Conservation (phyloP, 2,797 vertebrate genomes). For the Buphagus erythrorhynchus region DNA sequence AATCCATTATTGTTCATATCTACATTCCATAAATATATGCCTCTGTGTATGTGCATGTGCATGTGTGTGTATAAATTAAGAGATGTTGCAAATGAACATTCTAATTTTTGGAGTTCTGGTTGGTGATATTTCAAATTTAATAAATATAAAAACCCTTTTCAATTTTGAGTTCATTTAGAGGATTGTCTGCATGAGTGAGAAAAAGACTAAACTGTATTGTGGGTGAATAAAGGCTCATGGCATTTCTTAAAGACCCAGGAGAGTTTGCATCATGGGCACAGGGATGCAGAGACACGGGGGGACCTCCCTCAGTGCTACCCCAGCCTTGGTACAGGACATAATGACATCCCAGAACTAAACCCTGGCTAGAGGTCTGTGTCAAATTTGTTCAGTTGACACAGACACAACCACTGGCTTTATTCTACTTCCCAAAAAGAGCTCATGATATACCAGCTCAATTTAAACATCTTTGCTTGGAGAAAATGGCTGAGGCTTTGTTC, state of each 20-base stretch:
- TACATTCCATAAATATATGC: background rate
- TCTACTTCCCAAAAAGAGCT: background rate
- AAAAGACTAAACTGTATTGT: background rate
- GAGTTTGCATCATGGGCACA: background rate
- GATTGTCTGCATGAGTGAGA: background rate
- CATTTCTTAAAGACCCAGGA: background rate
- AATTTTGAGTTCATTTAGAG: background rate
- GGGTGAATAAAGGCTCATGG: background rate
- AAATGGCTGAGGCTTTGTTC: fast-evolving
- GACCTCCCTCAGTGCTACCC: too few relatives aligned
- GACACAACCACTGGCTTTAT: background rate
- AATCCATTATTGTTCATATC: background rate
- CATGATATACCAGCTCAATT: background rate
- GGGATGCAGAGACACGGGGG: background rate
- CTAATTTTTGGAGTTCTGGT: background rate
- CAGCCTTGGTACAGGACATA: background rate
- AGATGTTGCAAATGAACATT: background rate
- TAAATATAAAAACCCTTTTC: background rate
- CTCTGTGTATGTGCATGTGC: fast-evolving
- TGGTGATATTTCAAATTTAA: background rate
- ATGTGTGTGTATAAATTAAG: background rate
- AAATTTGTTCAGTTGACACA: background rate
- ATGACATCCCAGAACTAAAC: background rate
- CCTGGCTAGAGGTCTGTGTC: background rate
- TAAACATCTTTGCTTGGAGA: background rate